Conservation (phyloP, 2,113 vertebrate species). For the Platichthys flesus region DNA sequence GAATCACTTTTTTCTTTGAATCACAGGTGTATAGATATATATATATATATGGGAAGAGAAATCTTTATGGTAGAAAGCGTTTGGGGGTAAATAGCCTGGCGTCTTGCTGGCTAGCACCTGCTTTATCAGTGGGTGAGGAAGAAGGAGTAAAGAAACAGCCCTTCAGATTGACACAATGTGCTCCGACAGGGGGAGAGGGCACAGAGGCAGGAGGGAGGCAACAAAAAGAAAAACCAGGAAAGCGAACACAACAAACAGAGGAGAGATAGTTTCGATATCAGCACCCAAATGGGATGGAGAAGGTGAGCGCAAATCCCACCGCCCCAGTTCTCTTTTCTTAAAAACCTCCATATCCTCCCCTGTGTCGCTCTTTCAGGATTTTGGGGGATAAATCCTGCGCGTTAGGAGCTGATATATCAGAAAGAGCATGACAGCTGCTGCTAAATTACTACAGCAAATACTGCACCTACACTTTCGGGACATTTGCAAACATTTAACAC, state of each 20-base stretch:
- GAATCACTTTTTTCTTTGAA: constrained; percentile 59
- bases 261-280: constrained; percentile 77
- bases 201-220: constrained; percentile 54
- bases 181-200: constrained; percentile 70
- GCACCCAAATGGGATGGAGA: constrained; percentile 72
- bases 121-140: constrained; percentile 74
- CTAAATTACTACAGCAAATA: constrained; percentile 55
- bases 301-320: constrained; percentile 77
- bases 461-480: constrained; percentile 34
- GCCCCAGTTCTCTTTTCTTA: constrained; percentile 48
- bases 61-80: constrained; percentile 68
- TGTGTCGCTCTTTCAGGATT: constrained; percentile 54
- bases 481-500: constrained; percentile 55
- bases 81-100: constrained; percentile 75
- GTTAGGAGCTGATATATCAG: constrained; percentile 49
- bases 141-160: constrained; percentile 62
- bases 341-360: constrained; percentile 46
- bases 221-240: constrained; percentile 31
- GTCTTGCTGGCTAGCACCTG: constrained; percentile 61
- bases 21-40: constrained; percentile 37
- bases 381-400: constrained; percentile 47
- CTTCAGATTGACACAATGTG: constrained; percentile 80
- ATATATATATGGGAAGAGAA: constrained; percentile 54
- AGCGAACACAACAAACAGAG: constrained; percentile 73
- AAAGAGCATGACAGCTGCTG: constrained; percentile 42